Evolutionary conservation across 1,140 invertebrate genomes (phyloP).

Genomic region (Formica selysi): DNA sequence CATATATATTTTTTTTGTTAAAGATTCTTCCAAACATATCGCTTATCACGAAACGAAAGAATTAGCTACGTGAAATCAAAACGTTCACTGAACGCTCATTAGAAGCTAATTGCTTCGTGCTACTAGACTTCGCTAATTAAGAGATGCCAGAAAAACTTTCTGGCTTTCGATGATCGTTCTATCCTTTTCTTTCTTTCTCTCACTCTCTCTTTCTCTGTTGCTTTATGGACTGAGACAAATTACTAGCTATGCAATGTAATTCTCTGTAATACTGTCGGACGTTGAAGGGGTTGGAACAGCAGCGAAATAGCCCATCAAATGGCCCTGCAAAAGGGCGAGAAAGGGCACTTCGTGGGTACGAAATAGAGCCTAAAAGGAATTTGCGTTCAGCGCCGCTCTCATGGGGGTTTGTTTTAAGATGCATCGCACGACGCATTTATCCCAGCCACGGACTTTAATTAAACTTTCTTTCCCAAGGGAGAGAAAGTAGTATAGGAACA

Average conservation of each 20-base stretch:
- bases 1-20: neutral
- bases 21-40: neutral
- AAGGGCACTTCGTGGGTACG: constrained; percentile 7
- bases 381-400: constrained; percentile 13
- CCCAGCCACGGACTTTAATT: constrained; percentile 53
- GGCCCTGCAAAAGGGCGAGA: neutral
- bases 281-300: constrained; percentile 18
- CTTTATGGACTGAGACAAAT: neutral
- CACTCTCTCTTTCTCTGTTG: neutral
- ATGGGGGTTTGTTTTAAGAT: constrained; percentile 10
- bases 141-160: neutral
- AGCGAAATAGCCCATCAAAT: neutral
- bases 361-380: constrained; percentile 44
- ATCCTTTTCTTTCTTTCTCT: constrained; percentile 29
- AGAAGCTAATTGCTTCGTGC: constrained; percentile 58
- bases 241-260: neutral
- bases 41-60: neutral
- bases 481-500: constrained; percentile 43
- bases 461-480: constrained; percentile 55
- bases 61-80: neutral
- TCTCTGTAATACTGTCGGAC: neutral
- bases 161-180: neutral
- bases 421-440: constrained; percentile 34
- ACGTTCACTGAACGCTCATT: constrained; percentile 35
- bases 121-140: constrained; percentile 44